These are phyloP conservation scores for Coregonus clupeaformis DNA, from an alignment of 2,113 vertebrate genomes.

Conservation along the genomic window DNA sequence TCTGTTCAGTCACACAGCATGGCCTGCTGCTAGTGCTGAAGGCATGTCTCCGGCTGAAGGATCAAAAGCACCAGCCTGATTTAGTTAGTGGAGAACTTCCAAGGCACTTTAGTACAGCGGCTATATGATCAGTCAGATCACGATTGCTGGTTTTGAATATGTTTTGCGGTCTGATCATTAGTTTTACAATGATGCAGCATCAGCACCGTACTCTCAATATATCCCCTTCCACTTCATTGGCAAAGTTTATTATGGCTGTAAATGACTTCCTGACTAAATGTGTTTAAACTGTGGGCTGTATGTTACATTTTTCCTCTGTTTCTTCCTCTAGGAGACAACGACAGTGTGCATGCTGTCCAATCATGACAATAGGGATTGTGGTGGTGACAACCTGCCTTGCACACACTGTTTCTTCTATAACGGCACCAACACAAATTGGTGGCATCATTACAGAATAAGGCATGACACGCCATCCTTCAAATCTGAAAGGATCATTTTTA, in stretches of 20 bases:
- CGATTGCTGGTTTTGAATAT: not conserved
- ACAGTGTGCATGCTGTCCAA: no score
- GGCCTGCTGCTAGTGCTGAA: conserved; percentile 9
- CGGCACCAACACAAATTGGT: not conserved
- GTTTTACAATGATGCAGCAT: not conserved
- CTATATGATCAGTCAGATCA: conserved; percentile 23
- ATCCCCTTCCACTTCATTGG: not conserved
- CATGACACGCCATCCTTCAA: not conserved
- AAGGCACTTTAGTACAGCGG: conserved; percentile 23
- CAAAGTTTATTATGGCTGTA: not conserved
- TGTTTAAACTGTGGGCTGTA: not conserved
- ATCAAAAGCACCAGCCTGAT: conserved; percentile 8
- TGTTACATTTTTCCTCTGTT: no score
- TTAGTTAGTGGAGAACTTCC: conserved; percentile 26
- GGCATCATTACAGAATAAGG: not conserved
- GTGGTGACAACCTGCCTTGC: no score
- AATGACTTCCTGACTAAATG: not conserved
- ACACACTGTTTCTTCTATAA: no score
- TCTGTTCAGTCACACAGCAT: no score
- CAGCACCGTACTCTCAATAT: not conserved
- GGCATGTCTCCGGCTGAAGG: not conserved
- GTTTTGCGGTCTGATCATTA: not conserved
- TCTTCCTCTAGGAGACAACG: no score
- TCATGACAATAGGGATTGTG: no score
- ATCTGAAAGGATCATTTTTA: not conserved